phyloP scores from a whole-genome alignment of 2,797 vertebrate species.

The Telmatherina bonti region DNA sequence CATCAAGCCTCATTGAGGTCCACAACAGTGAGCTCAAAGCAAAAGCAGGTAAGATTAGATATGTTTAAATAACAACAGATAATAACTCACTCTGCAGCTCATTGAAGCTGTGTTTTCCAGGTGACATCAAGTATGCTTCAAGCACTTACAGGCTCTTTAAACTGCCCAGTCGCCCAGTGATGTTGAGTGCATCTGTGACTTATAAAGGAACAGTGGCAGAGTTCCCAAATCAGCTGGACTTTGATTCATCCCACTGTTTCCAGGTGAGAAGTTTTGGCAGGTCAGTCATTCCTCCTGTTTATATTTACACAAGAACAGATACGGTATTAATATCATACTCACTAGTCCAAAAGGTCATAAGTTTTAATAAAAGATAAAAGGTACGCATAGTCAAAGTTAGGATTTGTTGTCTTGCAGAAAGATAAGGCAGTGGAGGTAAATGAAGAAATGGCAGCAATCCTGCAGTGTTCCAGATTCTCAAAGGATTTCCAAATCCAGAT shows the following conservation, averaged over 20 bases:
- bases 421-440: constrained; percentile 69
- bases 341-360: neutral
- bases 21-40: constrained; percentile 73
- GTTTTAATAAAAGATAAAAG: neutral
- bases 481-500: constrained; percentile 72
- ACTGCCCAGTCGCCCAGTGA: constrained; percentile 56
- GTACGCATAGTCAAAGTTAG: neutral
- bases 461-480: constrained; percentile 77
- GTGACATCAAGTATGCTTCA: constrained; percentile 79
- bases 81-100: neutral
- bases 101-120: constrained; percentile 50
- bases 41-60: constrained; percentile 74
- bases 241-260: constrained; percentile 79
- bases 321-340: neutral
- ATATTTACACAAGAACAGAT: neutral
- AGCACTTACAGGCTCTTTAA: constrained; percentile 84
- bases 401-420: constrained; percentile 63
- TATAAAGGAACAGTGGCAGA: constrained; percentile 79
- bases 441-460: constrained; percentile 73
- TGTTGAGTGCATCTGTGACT: constrained; percentile 62
- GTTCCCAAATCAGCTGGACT: constrained; percentile 70
- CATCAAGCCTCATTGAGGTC: constrained; percentile 73
- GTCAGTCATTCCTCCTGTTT: neutral
- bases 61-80: neutral
- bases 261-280: constrained; percentile 71